Evolutionary conservation across 1,140 invertebrate genomes (phyloP).

Genomic region (Proales similis): DNA sequence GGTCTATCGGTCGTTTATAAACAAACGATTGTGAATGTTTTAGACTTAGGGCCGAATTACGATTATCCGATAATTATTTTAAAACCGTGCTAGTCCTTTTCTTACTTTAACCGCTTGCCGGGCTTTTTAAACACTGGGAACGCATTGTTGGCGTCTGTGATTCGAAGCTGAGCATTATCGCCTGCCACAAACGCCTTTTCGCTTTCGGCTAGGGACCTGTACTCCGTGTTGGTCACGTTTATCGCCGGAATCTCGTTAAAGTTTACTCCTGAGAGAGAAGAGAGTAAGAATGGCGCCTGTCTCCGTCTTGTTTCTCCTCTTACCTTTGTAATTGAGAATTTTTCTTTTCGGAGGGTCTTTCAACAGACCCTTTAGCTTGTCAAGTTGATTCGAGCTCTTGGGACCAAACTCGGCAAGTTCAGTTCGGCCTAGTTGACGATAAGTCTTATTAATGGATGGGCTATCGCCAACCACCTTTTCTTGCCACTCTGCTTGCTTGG

Average conservation of each 20-base stretch:
- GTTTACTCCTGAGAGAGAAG: slow-evolving; percentile 47
- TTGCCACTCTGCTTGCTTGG: slow-evolving; percentile 43
- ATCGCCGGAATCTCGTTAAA: slow-evolving; percentile 47
- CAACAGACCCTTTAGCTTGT: slow-evolving; percentile 45
- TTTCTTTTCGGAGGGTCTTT: slow-evolving; percentile 46
- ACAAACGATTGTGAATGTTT: too few relatives aligned
- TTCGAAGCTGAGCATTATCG: slow-evolving; percentile 42
- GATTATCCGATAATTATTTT: too few relatives aligned
- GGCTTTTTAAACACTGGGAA: slow-evolving; percentile 45
- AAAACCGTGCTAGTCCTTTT: too few relatives aligned
- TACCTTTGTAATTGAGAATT: slow-evolving; percentile 39
- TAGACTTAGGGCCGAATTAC: too few relatives aligned
- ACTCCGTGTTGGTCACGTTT: slow-evolving; percentile 40
- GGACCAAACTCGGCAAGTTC: slow-evolving; percentile 44
- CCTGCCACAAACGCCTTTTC: slow-evolving; percentile 48
- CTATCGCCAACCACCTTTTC: slow-evolving; percentile 46
- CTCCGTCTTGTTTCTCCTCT: slow-evolving; percentile 41
- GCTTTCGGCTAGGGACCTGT: slow-evolving; percentile 40
- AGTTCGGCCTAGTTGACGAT: slow-evolving; percentile 45
- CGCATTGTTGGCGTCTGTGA: slow-evolving; percentile 44
- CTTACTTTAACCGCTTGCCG: too few relatives aligned
- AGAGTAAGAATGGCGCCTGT: too few relatives aligned
- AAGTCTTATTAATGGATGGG: slow-evolving; percentile 41
- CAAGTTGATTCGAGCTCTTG: slow-evolving; percentile 47
- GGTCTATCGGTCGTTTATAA: too few relatives aligned